Conservation (phyloP, 2,888 invertebrate species). For the Latheticus oryzae region DNA sequence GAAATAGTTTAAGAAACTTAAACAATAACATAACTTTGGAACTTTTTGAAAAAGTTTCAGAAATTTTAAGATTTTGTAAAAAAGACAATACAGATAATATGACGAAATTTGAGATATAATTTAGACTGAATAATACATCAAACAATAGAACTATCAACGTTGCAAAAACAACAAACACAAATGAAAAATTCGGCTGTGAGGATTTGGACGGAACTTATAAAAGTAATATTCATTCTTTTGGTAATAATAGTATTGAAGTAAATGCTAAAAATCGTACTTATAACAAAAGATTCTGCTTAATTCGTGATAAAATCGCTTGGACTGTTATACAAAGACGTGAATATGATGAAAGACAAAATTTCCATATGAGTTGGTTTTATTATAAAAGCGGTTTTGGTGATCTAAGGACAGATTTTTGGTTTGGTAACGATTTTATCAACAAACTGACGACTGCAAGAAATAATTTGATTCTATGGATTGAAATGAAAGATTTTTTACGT, state of each 20-base stretch:
- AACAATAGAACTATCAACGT: no score
- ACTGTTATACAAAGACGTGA: conserved; percentile 69
- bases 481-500: conserved; percentile 67
- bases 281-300: conserved; percentile 66
- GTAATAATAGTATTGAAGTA: conserved; percentile 57
- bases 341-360: conserved; percentile 65
- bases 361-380: conserved; percentile 69
- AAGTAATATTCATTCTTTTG: conserved; percentile 65
- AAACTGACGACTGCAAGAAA: conserved; percentile 64
- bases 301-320: conserved; percentile 68
- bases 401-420: conserved; percentile 70
- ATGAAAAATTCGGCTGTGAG: conserved; percentile 61
- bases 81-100: no score
- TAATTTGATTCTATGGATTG: conserved; percentile 66
- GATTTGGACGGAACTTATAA: conserved; percentile 59
- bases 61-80: conserved; percentile 45
- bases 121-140: no score
- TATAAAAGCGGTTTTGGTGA: conserved; percentile 72
- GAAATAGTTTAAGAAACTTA: no score
- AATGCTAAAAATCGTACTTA: no score
- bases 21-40: no score
- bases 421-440: conserved; percentile 70
- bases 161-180: no score
- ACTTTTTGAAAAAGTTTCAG: conserved; percentile 46
- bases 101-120: no score